Base-by-base conservation (phyloP, 2,797 vertebrate species). In the Argya squamiceps region DNA sequence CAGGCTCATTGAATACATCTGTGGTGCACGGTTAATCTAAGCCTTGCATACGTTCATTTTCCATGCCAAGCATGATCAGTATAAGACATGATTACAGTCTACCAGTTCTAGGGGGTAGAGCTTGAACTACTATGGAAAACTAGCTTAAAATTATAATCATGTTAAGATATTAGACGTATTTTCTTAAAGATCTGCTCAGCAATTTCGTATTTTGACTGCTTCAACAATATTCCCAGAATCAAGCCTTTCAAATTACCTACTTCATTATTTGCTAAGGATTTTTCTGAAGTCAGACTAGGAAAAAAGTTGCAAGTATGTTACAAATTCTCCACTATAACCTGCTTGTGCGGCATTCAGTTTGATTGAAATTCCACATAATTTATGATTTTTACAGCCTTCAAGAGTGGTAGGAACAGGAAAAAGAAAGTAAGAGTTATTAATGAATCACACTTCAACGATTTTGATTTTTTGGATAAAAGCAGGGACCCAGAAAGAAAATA, bases 81-180 rank as follows among this genome's bases (percentile, higher is more conserved):
- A 6, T 74, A 94, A 95, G 73, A 93, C 71, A 68, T 55, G 58
- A 93, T 93, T 80, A 92, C 27, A 92, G 84, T 90, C 67, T 90
- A 88, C 76, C 88, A 84, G 59, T 93, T 96, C 27, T 88, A 91
- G 21, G 58, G 67, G 80, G 82, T 95, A 90, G n/a, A 87, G 68
- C 58, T 78, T 92, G 70, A 94, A 93, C 39, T 58, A 73, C 77
- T 91, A 62, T 18, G 84, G 81, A 93, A 95, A 96, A 94, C 60
- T 77, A 91, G 82, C 77, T 96, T 91, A 93, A 95, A 94, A 92
- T 69, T 83, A 86, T 85, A 93, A 95, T 84, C 79, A 90, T 63
- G 80, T 94, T 85, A 96, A 74, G 76, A 55, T 89, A 88, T 92
- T 91, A 65, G 39, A 75, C 1, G 1, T 70, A 75, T 92, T 89